A percentile compares a stretch with the other conserved stretches of the same genome.
phyloP scores from a whole-genome alignment of 2,888 invertebrate species.

The Drosophila bunnanda region DNA sequence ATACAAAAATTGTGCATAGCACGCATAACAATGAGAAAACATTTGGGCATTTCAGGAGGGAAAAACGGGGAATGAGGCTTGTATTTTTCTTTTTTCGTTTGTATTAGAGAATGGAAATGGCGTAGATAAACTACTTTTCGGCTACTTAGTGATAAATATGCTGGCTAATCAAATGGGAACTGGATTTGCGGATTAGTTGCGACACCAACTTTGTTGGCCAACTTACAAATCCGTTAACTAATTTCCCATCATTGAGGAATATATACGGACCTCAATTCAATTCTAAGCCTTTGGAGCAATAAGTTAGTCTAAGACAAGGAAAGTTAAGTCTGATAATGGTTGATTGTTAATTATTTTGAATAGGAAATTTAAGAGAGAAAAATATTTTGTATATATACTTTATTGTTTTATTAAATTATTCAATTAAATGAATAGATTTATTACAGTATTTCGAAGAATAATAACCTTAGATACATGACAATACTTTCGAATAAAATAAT shows the following conservation, averaged over 20 bases:
- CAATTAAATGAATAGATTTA: no score
- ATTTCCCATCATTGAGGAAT: conserved; percentile 13
- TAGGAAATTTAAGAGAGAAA: not conserved
- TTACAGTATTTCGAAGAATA: not conserved
- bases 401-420: not conserved
- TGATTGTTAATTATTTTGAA: not conserved
- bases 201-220: conserved; percentile 2
- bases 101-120: conserved; percentile 10
- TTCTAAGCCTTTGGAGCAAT: not conserved
- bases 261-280: not conserved
- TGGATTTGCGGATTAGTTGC: conserved; percentile 41
- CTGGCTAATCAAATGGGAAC: conserved; percentile 53
- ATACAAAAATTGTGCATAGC: conserved; percentile 58
- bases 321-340: not conserved
- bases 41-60: not conserved
- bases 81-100: conserved; percentile 1
- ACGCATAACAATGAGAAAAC: conserved; percentile 67
- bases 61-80: not conserved
- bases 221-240: conserved; percentile 28
- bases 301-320: no score
- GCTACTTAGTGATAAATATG: conserved; percentile 64
- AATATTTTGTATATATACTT: not conserved
- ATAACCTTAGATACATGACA: not conserved
- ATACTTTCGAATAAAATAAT: not conserved
- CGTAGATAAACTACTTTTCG: conserved; percentile 57